A percentile compares a stretch with the other conserved stretches of the same genome.
Conservation (phyloP, 2,888 invertebrate genomes). For the Escarpia spicata region DNA sequence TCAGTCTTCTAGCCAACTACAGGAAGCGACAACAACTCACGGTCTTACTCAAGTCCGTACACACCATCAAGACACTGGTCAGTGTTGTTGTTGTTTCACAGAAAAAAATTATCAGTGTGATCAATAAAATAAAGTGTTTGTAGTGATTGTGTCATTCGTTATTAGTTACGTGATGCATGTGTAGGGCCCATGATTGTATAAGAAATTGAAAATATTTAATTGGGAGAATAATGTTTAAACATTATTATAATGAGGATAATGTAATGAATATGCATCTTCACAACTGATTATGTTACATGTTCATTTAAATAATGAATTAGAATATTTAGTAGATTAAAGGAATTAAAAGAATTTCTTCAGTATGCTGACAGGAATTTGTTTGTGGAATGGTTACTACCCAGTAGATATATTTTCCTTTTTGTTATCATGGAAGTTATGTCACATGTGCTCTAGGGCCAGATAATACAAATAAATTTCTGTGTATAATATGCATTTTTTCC, state of each 20-base stretch:
- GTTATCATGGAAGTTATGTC: too few relatives aligned
- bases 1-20: constrained; percentile 91
- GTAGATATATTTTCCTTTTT: too few relatives aligned
- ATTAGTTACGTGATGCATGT: not conserved
- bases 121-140: not conserved
- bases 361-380: not conserved
- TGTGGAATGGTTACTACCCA: too few relatives aligned
- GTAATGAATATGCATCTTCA: not conserved
- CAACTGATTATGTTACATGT: not conserved
- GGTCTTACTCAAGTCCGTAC: constrained; percentile 81
- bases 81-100: constrained; percentile 46
- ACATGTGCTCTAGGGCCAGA: too few relatives aligned
- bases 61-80: constrained; percentile 82
- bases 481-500: too few relatives aligned
- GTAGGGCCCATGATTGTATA: not conserved
- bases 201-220: not conserved
- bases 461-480: too few relatives aligned
- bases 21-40: constrained; percentile 85
- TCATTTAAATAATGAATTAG: not conserved
- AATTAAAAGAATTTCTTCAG: not conserved
- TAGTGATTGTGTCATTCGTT: not conserved
- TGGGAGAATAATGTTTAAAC: not conserved
- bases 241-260: not conserved
- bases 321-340: too few relatives aligned
- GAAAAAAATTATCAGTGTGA: not conserved